phyloP scores from a whole-genome alignment of 2,797 vertebrate species.

The Myotis myotis region DNA sequence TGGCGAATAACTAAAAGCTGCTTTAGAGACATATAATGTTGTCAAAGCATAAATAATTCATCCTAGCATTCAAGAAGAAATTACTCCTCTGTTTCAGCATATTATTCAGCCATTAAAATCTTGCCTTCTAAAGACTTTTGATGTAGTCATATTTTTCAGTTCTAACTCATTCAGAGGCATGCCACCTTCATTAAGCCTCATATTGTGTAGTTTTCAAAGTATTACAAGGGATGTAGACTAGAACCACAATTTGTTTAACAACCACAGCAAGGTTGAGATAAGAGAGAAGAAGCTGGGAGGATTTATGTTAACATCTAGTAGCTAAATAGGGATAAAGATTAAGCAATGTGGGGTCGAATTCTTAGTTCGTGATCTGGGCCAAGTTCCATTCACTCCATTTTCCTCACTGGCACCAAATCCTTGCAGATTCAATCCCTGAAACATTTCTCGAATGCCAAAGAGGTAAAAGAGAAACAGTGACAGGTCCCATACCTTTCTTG shows the following conservation, averaged over 20 bases:
- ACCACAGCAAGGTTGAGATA: conserved; percentile 76
- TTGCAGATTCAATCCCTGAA: conserved; percentile 42
- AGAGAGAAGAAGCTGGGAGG: conserved; percentile 61
- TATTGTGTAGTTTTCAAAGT: conserved; percentile 81
- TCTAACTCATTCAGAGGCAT: conserved; percentile 81
- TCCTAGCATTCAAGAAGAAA: conserved; percentile 86
- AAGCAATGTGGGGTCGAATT: conserved; percentile 63
- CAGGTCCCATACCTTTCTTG: not conserved
- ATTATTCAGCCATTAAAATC: conserved; percentile 89
- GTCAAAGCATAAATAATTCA: conserved; percentile 92
- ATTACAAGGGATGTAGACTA: conserved; percentile 79
- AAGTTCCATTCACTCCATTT: conserved; percentile 60
- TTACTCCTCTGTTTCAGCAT: conserved; percentile 86
- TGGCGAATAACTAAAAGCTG: conserved; percentile 88
- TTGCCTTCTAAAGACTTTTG: conserved; percentile 86
- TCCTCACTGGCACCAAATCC: conserved; percentile 21
- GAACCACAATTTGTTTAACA: conserved; percentile 83
- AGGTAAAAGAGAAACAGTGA: conserved; percentile 17
- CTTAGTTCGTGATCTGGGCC: conserved; percentile 57
- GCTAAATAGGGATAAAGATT: conserved; percentile 5
- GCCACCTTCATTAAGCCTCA: conserved; percentile 83
- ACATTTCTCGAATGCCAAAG: conserved; percentile 5
- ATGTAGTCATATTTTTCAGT: conserved; percentile 85
- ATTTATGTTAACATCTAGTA: conserved; percentile 68
- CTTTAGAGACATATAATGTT: conserved; percentile 90